Percentiles rank a stretch among this genome's conserved stretches.
Evolutionary conservation across 2,888 invertebrate species (phyloP).

Genomic region (Xestia ashworthii): DNA sequence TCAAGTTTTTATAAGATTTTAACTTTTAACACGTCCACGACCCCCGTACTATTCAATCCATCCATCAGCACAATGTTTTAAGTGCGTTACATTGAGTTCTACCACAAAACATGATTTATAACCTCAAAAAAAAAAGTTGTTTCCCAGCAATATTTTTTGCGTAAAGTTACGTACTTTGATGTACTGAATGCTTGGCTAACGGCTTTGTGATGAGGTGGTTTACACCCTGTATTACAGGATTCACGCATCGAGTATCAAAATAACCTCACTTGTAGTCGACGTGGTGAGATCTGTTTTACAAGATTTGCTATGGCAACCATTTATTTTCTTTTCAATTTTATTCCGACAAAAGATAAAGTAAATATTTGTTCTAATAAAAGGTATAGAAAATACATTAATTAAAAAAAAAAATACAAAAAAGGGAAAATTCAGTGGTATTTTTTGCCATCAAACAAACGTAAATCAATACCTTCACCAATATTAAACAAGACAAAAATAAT

Average conservation of each 20-base stretch:
- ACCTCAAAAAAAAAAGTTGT: no score
- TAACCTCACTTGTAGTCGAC: neutral
- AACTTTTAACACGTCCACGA: no score
- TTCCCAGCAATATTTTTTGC: no score
- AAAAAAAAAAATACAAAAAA: neutral
- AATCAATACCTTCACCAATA: neutral
- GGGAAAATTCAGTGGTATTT: neutral
- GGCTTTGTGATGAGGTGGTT: no score
- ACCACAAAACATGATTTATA: no score
- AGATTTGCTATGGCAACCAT: neutral
- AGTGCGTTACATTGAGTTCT: no score
- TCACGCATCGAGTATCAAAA: neutral
- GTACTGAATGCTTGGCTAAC: no score
- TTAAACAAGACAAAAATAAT: slow-evolving; percentile 8
- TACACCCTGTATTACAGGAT: no score
- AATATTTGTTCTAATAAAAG: neutral
- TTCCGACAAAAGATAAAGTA: neutral
- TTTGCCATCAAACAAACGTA: neutral
- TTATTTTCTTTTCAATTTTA: neutral
- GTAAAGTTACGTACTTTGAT: no score
- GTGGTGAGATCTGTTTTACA: neutral
- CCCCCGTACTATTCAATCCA: no score
- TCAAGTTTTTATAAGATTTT: no score
- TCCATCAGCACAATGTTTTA: no score
- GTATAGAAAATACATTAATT: neutral